Conservation (phyloP, 2,113 vertebrate species). For the Pseudolaguvia tuberculata region DNA sequence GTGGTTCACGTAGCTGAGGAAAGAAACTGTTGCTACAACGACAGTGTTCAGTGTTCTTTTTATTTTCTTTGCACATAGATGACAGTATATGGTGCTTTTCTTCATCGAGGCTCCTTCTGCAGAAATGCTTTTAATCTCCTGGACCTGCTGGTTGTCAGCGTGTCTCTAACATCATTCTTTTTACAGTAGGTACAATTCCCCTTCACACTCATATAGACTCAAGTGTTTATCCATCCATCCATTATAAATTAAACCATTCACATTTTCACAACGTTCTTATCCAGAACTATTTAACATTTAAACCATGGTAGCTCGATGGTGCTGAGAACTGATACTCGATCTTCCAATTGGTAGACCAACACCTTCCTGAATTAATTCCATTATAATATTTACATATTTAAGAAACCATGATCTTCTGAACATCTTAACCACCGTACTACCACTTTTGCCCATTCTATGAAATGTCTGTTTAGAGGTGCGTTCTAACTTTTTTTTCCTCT, state of each 20-base stretch:
- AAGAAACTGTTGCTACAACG: not conserved
- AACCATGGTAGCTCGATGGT: no score
- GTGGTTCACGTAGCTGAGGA: not conserved
- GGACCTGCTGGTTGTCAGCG: constrained; percentile 87
- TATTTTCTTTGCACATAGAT: constrained; percentile 66
- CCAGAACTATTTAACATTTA: not conserved
- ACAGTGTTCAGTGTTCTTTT: not conserved
- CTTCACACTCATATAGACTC: not conserved
- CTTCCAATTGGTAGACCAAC: no score
- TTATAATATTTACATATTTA: no score
- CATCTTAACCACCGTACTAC: no score
- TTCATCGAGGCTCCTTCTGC: constrained; percentile 89
- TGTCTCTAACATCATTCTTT: constrained; percentile 87
- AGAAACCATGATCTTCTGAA: no score
- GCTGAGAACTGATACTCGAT: no score
- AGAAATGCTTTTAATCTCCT: constrained; percentile 90
- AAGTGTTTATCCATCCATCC: not conserved
- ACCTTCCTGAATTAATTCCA: no score
- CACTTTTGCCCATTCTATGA: not conserved
- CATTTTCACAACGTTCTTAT: not conserved
- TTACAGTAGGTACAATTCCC: constrained; percentile 75
- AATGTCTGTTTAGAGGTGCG: not conserved
- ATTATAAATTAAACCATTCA: not conserved
- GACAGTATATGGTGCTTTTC: constrained; percentile 85
- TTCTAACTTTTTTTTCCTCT: not conserved